Evolutionary conservation across 2,797 vertebrate species (phyloP), one percentile per base, ranked within the genome.

Genomic region (Erpetoichthys calabaricus): DNA sequence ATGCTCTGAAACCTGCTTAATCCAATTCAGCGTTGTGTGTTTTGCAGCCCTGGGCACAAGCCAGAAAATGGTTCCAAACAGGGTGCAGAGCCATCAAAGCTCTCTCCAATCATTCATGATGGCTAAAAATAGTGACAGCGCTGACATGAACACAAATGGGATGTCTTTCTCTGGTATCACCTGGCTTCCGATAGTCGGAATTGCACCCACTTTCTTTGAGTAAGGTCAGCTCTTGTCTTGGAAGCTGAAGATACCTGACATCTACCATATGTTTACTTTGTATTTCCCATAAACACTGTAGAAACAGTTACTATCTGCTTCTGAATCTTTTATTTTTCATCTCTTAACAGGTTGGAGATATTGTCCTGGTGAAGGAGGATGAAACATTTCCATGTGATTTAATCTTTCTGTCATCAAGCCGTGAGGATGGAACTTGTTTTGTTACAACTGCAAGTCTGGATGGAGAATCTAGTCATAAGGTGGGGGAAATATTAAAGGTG

Each of bases 401-500:
- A 69, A 86, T 99, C 76, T 83, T 99, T 62, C 86, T 99, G 0
- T 94, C 94, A 2, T 82, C 93, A 41, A 96, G 86, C 60, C 84
- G 90, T 58, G 85, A 78, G 8, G 93, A 98, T 1, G 94, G 95
- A 8, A 96, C 91, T 0, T 97, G 95, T 74, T 95, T 83, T 6
- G 93, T 99, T 58, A 99, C 94, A 1, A 99, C 95, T 2, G 89
- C 94, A 73, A 94, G 94, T 69, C 73, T 99, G 71, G 95, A 99
- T 2, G 95, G 95, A 60, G 95, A 99, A 73, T 97, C 93, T 44
- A 98, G 94, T 78, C 92, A 96, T 64, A 99, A 99, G 78, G 95
- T 95, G 75, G 65, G 8, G 45, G 42, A 10, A 57, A 6, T 44
- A 25, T 25, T 25, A 25, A 25, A 25, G 25, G 25, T 25, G 25